Evolutionary conservation across 2,113 vertebrate species (phyloP), one percentile per base, ranked within the genome.

Genomic region (Stegostoma tigrinum): DNA sequence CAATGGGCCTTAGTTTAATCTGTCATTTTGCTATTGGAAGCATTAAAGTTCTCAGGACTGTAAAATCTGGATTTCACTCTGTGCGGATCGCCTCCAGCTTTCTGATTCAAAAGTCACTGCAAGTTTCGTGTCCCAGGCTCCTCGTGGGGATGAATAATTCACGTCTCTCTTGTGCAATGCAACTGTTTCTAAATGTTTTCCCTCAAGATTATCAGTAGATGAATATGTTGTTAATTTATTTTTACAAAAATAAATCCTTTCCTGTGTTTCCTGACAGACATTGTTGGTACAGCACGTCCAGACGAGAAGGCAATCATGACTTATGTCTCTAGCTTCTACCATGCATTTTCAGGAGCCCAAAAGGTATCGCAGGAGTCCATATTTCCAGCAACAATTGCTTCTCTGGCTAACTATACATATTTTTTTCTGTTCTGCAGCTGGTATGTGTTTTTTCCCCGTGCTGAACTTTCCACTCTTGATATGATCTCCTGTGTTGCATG

Each of bases 291-390:
- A 8, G 99, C 99, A 97, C 99, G 99, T 96, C 99, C 99, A 15
- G 99, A 99, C 96, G 99, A 99, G 98, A 99, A 99, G 97, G 99
- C 99, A 97, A 99, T 99, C 98, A 99, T 99, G 99, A 99, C 99
- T 97, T 99, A 99, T 96, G 99, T 99, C 97, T 99, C 99, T 98
- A 99, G 99, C 98, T 99, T 99, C 98, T 99, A 99, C 98, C 99
- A 99, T 96, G 99, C 99, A 98, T 99, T 99, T 98, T 99, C 99
- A 95, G 99, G 99, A 98, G 99, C 99, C 97, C 99, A 99, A 98
- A 99, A 99, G 99, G 99, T 99, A 99, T 98, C 98, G 6, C 97
- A 97, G 98, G 98, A 98, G 98, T 97, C 98, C 97, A 97, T 97
- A 96, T 97, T 96, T 97, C 96, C 97, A 96, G 97, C 97, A 96